Conservation (phyloP, 2,888 invertebrate species). For the Halictus ligatus region DNA sequence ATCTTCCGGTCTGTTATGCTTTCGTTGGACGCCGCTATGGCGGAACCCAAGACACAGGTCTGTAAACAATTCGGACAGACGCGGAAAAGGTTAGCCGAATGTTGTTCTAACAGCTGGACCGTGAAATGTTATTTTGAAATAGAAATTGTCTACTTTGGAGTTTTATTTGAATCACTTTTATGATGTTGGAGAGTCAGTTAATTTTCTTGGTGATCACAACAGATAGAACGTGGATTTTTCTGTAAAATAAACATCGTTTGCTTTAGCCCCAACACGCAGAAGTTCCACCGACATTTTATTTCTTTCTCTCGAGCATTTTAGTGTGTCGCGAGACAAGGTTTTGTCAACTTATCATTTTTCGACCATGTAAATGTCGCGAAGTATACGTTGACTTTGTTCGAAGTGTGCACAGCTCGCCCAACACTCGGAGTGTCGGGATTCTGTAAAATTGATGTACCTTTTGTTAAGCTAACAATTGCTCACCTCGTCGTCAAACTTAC, state of each 20-base stretch:
- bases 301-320: not conserved
- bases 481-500: not conserved
- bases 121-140: too few relatives aligned
- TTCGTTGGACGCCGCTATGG: constrained; percentile 90
- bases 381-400: not conserved
- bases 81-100: not conserved
- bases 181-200: too few relatives aligned
- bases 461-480: not conserved
- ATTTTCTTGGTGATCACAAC: too few relatives aligned
- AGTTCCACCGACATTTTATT: not conserved
- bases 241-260: not conserved
- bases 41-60: constrained; percentile 91
- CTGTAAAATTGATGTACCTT: not conserved
- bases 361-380: not conserved
- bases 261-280: not conserved
- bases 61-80: not conserved
- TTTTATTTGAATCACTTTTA: too few relatives aligned
- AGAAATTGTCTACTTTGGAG: too few relatives aligned
- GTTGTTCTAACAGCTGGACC: too few relatives aligned
- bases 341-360: not conserved
- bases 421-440: not conserved
- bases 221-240: not conserved
- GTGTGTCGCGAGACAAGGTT: too few relatives aligned
- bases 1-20: constrained; percentile 90
- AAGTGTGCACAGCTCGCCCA: not conserved